A percentile compares a stretch with the other conserved stretches of the same genome.
Conservation (phyloP, 2,888 invertebrate species). For the Andrena trimmerana region DNA sequence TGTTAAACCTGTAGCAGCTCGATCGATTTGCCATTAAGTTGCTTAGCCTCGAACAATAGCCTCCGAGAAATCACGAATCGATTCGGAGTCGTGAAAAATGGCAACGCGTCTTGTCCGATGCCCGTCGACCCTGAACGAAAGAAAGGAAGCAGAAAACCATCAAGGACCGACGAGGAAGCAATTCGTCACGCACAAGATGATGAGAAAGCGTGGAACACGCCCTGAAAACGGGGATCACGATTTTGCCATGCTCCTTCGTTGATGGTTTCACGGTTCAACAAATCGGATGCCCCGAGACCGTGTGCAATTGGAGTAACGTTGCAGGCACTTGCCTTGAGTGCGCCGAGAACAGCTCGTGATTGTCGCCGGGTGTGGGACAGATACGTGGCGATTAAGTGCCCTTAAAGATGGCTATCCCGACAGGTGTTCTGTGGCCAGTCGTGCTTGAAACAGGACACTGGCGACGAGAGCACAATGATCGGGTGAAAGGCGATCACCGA, state of each 20-base stretch:
- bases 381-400: constrained; percentile 47
- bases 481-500: neutral
- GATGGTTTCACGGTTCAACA: constrained; percentile 64
- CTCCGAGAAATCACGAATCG: constrained; percentile 2
- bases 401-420: constrained; percentile 49
- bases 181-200: constrained; percentile 80
- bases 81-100: constrained; percentile 28
- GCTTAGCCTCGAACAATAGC: constrained; percentile 11
- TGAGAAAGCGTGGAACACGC: constrained; percentile 75
- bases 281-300: constrained; percentile 2
- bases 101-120: constrained; percentile 18
- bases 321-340: constrained; percentile 1
- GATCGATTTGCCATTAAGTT: too few species aligned
- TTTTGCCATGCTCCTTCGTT: constrained; percentile 43
- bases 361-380: constrained; percentile 41
- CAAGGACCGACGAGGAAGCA: constrained; percentile 56
- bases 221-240: constrained; percentile 38
- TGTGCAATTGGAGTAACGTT: constrained; percentile 4
- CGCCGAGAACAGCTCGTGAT: constrained; percentile 4
- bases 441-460: constrained; percentile 27
- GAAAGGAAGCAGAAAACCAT: constrained; percentile 56
- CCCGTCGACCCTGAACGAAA: constrained; percentile 18
- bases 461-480: constrained; percentile 8
- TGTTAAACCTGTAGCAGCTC: too few species aligned
- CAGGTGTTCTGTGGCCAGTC: constrained; percentile 39